Conservation (phyloP, 2,113 vertebrate genomes). For the Oreochromis aureus region DNA sequence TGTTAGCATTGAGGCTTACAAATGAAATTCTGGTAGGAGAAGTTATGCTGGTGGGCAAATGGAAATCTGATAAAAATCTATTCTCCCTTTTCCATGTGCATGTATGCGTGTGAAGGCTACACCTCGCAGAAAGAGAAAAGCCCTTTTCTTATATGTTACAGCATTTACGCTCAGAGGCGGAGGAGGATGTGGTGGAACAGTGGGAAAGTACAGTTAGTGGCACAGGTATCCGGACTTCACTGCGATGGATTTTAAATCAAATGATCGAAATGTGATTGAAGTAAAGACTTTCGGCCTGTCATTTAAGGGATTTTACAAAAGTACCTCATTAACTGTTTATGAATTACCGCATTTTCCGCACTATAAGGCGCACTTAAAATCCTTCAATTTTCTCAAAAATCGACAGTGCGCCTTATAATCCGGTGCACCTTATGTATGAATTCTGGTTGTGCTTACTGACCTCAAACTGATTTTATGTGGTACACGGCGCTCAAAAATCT, state of each 20-base stretch:
- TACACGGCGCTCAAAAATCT: too few species aligned
- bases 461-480: too few species aligned
- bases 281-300: not conserved
- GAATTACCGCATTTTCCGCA: fast-evolving
- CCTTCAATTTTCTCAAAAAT: too few species aligned
- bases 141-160: not conserved
- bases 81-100: not conserved
- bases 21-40: constrained; percentile 11
- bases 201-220: not conserved
- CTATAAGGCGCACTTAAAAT: not conserved
- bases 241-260: fast-evolving
- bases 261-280: not conserved
- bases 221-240: not conserved
- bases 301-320: not conserved
- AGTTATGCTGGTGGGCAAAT: constrained; percentile 10
- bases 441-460: too few species aligned
- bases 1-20: constrained; percentile 2
- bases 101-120: not conserved
- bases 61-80: not conserved
- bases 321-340: not conserved
- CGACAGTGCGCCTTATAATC: too few species aligned
- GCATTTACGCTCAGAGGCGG: not conserved
- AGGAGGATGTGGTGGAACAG: not conserved
- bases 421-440: too few species aligned
- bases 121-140: not conserved